phyloP scores from a whole-genome alignment of 1,140 invertebrate genomes.

The Ylistrum balloti region DNA sequence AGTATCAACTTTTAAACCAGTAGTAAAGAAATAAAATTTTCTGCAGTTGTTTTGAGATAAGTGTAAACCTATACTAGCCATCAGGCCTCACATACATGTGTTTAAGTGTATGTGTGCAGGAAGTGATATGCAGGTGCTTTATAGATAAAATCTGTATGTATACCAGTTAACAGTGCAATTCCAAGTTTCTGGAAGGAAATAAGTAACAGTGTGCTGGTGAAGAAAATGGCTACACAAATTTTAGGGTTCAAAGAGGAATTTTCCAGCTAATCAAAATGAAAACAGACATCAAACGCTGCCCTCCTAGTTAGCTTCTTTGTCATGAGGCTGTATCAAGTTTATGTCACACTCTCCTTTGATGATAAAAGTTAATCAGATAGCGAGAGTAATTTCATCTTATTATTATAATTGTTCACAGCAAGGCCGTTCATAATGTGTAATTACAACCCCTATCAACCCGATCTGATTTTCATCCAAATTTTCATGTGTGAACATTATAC shows the following conservation, averaged over 20 bases:
- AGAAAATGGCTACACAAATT: not conserved
- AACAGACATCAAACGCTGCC: not conserved
- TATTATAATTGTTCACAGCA: constrained; percentile 25
- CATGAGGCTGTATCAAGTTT: not conserved
- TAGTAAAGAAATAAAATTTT: not conserved
- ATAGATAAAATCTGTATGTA: not conserved
- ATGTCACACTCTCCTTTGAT: constrained; percentile 4
- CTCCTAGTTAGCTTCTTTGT: not conserved
- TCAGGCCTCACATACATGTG: not conserved
- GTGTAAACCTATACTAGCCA: too few species aligned
- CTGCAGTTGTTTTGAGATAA: not conserved
- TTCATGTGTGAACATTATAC: too few species aligned
- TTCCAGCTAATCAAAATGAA: not conserved
- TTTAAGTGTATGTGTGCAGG: not conserved
- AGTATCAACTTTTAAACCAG: too few species aligned
- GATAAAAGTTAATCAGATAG: constrained; percentile 24
- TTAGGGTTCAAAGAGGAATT: not conserved
- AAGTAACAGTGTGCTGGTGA: too few species aligned
- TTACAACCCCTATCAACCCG: not conserved
- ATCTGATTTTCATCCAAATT: too few species aligned
- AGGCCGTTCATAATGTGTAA: not conserved
- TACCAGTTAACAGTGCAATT: not conserved
- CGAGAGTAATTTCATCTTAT: not conserved
- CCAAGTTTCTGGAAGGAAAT: too few species aligned
- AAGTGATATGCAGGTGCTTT: constrained; percentile 25